phyloP scores from a whole-genome alignment of 2,888 invertebrate species.

The Meghimatium bilineatum region DNA sequence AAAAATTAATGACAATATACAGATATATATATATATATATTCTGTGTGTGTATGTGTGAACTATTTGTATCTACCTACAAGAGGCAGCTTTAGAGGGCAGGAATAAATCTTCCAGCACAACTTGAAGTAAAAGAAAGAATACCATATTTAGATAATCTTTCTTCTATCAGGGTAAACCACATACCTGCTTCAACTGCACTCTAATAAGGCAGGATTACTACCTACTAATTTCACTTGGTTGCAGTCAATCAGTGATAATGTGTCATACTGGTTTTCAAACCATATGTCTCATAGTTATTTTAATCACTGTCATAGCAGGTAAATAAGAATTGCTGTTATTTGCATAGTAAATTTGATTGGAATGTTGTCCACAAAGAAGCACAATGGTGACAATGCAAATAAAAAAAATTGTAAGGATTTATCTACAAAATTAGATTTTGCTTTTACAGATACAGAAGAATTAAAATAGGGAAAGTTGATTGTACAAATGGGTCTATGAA shows the following conservation, averaged over 20 bases:
- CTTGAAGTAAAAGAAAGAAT: neutral
- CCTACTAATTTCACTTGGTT: neutral
- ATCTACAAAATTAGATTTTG: neutral
- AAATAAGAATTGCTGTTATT: slow-evolving; percentile 18
- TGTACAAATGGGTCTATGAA: neutral
- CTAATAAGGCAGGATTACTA: neutral
- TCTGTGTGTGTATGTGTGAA: neutral
- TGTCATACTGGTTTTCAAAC: neutral
- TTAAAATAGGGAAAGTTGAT: neutral
- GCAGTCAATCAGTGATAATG: neutral
- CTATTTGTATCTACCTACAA: slow-evolving; percentile 6
- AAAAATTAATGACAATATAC: neutral
- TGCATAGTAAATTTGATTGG: slow-evolving; percentile 38
- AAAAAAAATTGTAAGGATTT: neutral
- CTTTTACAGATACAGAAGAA: neutral
- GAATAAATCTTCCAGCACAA: neutral
- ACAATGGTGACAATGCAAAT: slow-evolving; percentile 25
- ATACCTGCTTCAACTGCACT: neutral
- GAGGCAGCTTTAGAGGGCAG: neutral
- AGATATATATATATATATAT: neutral
- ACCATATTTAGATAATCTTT: neutral
- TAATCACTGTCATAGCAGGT: neutral
- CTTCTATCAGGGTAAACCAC: neutral
- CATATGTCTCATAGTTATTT: neutral
- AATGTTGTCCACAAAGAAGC: slow-evolving; percentile 43